phyloP scores from a whole-genome alignment of 2,888 invertebrate genomes.

The Mylabris sibirica region DNA sequence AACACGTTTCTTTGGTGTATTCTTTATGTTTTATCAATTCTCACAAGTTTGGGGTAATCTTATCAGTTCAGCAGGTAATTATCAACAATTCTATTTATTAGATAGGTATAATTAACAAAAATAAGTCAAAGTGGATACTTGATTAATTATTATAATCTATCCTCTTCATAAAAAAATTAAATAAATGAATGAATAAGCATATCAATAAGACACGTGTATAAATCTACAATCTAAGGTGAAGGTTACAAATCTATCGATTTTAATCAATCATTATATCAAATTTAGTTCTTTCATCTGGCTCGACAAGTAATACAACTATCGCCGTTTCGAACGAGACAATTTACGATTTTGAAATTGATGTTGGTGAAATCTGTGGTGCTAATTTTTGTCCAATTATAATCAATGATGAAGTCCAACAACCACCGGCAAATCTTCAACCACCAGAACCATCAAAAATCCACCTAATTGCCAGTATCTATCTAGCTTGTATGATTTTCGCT shows the following conservation, averaged over 20 bases:
- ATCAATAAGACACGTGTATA: too few species aligned
- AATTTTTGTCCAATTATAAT: slow-evolving; percentile 72
- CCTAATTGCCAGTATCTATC: slow-evolving; percentile 80
- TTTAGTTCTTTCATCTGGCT: slow-evolving; percentile 45
- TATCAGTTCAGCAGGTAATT: slow-evolving; percentile 80
- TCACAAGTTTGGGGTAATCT: slow-evolving; percentile 96
- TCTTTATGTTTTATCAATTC: slow-evolving; percentile 96
- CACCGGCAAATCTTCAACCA: slow-evolving; percentile 69
- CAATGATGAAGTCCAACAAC: slow-evolving; percentile 56
- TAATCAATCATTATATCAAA: not conserved
- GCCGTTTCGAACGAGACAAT: slow-evolving; percentile 30
- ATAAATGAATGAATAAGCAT: too few species aligned
- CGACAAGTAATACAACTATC: not conserved
- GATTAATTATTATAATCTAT: too few species aligned
- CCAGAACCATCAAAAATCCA: slow-evolving; percentile 79
- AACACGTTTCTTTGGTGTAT: slow-evolving; percentile 91
- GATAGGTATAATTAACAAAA: too few species aligned
- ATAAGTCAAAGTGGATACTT: too few species aligned
- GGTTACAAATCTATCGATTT: not conserved
- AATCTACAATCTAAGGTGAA: too few species aligned
- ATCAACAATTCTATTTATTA: not conserved
- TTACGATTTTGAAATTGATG: slow-evolving; percentile 6
- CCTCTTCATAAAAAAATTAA: too few species aligned
- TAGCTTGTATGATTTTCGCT: slow-evolving; percentile 80
- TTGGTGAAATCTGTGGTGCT: slow-evolving; percentile 72